A percentile compares a stretch with the other conserved stretches of the same genome.
These are phyloP conservation scores for Aphelenchoides besseyi DNA, from an alignment of 1,140 invertebrate genomes.

Conservation along the genomic window DNA sequence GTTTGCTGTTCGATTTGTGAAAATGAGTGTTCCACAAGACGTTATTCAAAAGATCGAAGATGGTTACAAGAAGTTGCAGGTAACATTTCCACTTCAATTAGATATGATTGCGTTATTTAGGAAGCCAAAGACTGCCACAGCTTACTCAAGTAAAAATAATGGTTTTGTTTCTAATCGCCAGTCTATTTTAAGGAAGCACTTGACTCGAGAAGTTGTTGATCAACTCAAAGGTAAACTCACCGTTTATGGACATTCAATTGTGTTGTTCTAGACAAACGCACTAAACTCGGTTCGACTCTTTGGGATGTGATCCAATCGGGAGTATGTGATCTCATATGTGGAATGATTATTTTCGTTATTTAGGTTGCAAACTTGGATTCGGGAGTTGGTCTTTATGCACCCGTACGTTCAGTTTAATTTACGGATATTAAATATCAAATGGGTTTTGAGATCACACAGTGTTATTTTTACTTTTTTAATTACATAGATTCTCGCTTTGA, in stretches of 20 bases:
- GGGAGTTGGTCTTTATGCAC: constrained; percentile 89
- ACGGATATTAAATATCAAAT: no score
- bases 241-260: background rate
- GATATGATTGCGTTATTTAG: no score
- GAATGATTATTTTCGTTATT: constrained; percentile 65
- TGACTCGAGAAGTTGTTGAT: constrained; percentile 63
- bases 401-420: constrained; percentile 68
- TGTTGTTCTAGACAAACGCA: constrained; percentile 53
- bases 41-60: constrained; percentile 74
- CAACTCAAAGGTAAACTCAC: constrained; percentile 43
- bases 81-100: no score
- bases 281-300: constrained; percentile 60
- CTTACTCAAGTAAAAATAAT: no score
- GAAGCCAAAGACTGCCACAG: constrained; percentile 62
- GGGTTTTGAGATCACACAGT: no score
- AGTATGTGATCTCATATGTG: constrained; percentile 64
- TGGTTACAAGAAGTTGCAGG: constrained; percentile 69
- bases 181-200: no score
- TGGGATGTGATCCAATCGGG: constrained; percentile 62
- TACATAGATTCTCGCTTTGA: no score
- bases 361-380: constrained; percentile 72
- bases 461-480: no score
- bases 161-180: no score
- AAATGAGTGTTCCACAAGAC: constrained; percentile 45
- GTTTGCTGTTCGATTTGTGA: constrained; percentile 9